phyloP scores from a whole-genome alignment of 2,888 invertebrate genomes.

The Ptycholaimellus sp. region DNA sequence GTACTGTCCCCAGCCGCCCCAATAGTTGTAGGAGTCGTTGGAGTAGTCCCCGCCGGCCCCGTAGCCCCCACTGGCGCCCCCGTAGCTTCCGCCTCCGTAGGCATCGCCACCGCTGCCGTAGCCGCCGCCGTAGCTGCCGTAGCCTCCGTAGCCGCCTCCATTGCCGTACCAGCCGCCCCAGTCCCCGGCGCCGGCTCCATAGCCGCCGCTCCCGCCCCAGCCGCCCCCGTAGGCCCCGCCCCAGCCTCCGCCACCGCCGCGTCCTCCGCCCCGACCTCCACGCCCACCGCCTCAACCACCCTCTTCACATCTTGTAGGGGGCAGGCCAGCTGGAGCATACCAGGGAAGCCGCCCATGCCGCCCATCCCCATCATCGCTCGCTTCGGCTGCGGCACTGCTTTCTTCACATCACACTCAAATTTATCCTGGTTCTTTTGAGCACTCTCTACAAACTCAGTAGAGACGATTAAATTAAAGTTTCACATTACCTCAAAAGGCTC shows the following conservation, averaged over 20 bases:
- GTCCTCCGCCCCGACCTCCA: constrained; percentile 1
- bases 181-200: constrained; percentile 3
- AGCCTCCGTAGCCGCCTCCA: constrained; percentile 2
- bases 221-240: not conserved
- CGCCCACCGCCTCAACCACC: not conserved
- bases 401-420: constrained; percentile 25
- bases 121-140: not conserved
- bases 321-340: not conserved
- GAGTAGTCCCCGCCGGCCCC: not conserved
- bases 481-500: not conserved
- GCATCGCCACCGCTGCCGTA: constrained; percentile 1
- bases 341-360: not conserved
- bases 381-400: constrained; percentile 22
- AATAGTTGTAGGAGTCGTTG: not conserved
- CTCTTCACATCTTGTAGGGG: constrained; percentile 1
- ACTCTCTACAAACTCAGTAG: no score
- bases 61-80: not conserved
- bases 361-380: constrained; percentile 8
- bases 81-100: constrained; percentile 1
- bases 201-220: constrained; percentile 5
- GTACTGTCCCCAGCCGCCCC: not conserved
- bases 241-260: constrained; percentile 1
- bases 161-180: not conserved
- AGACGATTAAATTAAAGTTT: no score
- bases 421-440: no score